Percentiles rank a stretch among this genome's conserved stretches.
Evolutionary conservation across 2,888 invertebrate species (phyloP).

Genomic region (Shargacucullia verbasci): DNA sequence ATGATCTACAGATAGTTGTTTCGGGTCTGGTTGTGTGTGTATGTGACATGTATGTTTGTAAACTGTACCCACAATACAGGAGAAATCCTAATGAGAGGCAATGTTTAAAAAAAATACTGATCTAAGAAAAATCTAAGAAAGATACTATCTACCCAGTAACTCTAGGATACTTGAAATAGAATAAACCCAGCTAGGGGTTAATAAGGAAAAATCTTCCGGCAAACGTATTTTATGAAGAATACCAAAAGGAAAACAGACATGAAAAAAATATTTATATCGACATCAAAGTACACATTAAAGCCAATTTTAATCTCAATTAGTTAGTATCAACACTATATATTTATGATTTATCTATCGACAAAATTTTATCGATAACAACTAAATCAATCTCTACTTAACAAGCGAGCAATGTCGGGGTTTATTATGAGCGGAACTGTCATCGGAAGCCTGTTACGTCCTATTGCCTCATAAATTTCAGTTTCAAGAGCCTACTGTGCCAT

Average conservation of each 20-base stretch:
- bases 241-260: neutral
- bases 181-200: too few relatives aligned
- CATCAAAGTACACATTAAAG: constrained; percentile 9
- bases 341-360: constrained; percentile 38
- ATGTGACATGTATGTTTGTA: too few relatives aligned
- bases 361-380: constrained; percentile 49
- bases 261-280: constrained; percentile 1
- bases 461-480: constrained; percentile 68
- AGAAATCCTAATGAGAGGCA: too few relatives aligned
- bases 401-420: constrained; percentile 63
- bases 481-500: constrained; percentile 54
- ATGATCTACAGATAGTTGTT: too few relatives aligned
- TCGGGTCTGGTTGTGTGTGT: too few relatives aligned
- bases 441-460: constrained; percentile 70
- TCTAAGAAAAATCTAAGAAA: too few relatives aligned
- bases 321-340: constrained; percentile 11
- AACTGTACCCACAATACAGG: too few relatives aligned
- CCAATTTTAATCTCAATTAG: constrained; percentile 5
- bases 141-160: too few relatives aligned
- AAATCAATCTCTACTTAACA: constrained; percentile 57
- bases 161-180: too few relatives aligned
- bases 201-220: too few relatives aligned
- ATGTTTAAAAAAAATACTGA: too few relatives aligned
- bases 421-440: constrained; percentile 73
- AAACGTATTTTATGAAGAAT: neutral